A percentile compares a stretch with the other conserved stretches of the same genome.
These are phyloP conservation scores for Phytoseiulus persimilis DNA, from an alignment of 2,888 invertebrate species.

Conservation along the genomic window DNA sequence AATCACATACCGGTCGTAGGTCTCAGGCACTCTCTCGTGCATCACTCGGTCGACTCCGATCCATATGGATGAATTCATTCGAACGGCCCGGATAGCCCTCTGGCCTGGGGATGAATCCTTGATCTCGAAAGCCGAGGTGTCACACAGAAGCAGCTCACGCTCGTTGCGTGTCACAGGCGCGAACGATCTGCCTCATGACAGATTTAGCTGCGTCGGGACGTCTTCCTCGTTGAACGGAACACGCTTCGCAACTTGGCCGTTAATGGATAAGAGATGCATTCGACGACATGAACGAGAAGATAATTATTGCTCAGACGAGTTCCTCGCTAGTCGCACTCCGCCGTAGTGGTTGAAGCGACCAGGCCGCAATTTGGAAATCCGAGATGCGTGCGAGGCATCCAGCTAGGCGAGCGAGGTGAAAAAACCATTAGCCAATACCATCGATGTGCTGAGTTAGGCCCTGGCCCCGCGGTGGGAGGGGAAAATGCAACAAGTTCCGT, in stretches of 20 bases:
- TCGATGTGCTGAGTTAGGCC: not conserved
- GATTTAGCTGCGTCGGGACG: not conserved
- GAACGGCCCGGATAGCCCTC: no score
- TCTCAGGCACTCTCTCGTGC: no score
- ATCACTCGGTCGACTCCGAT: no score
- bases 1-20: no score
- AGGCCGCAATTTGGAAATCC: not conserved
- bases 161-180: not conserved
- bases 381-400: not conserved
- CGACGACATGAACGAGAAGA: not conserved
- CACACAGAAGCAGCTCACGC: not conserved
- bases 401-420: not conserved
- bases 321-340: not conserved
- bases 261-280: not conserved
- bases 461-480: not conserved
- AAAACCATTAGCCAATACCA: not conserved
- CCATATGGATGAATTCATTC: no score
- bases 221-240: not conserved
- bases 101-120: no score
- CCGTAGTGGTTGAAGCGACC: not conserved
- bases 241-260: not conserved
- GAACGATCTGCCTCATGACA: not conserved
- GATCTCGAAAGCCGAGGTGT: not conserved
- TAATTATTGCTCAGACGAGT: not conserved
- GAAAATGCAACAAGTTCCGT: not conserved